Base-by-base conservation (phyloP, 2,797 vertebrate species). In the Rhyacichthys aspro region DNA sequence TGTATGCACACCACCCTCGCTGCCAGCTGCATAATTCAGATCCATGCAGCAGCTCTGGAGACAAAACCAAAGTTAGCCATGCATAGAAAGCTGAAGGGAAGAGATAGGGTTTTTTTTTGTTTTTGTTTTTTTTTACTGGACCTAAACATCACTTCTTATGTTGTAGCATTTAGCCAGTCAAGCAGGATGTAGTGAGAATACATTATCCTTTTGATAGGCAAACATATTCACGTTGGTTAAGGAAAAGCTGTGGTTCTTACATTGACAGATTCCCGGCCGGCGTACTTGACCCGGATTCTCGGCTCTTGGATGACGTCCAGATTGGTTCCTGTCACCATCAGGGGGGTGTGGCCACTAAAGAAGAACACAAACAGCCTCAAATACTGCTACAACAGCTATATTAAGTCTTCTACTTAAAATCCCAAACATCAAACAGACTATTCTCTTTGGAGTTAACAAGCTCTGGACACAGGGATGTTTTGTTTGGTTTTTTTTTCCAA, bases 301-400 rank as follows among this genome's bases (percentile, higher is more conserved):
- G 98, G 97, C 84, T 99, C 96, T 81, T 99, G 98, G 70, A 99
- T 93, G 83, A 97, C 93, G n/a, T 98, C 97, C 88, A 99, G 90
- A 67, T 99, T 98, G 86, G 95, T 96, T 72, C 98, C 98, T 0
- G 92, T 96, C 89, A 99, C 72, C 11, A 94, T 94, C 86, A 99
- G 88, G 7, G 96, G 95, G 0, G 97, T 99, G 91, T 98, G 93
- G 1, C 98, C 98, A 0, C 98, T 99, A 84, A 28, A 38, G 46
- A 17, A 50, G 55, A 39, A 67, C 53, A 44, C 4, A 55, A 16
- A 53, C 53, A 14, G 1, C 47, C 8, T 38, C 8, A 61, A 16
- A 39, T 55, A 7, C 43, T 15, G 23, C 0, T 5, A 59, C 32
- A 38, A 8, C 3, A 32, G 39, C 23, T 48, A 8, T 3, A 19